Evolutionary conservation across 1,140 invertebrate genomes (phyloP), one percentile per base, ranked within the genome.

Genomic region (Drosophila kanapiae): DNA sequence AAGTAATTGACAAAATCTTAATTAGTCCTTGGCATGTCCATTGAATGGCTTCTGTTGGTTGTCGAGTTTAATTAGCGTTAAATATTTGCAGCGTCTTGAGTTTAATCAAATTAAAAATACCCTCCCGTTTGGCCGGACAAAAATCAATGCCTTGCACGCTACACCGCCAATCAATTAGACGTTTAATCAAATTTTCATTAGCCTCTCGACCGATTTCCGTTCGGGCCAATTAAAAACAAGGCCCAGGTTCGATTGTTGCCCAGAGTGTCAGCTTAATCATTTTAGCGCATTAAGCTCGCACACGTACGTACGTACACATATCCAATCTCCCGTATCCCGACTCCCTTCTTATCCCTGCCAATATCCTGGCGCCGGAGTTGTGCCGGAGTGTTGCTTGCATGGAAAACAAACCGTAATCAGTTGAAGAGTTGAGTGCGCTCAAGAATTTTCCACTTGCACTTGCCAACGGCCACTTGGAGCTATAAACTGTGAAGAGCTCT

Each of bases 1-100:
- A 90, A 90, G 85, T 90, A 90, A 90, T 90, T 90, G 85, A 86
- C 85, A 85, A 90, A 90, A 90, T 85, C 85, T 90, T 90, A 90
- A 90, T 90, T 90, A 90, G 86, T 90, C 78, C 78, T 85, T 91
- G 86, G 86, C 86, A 86, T 91, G 81, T 84, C 82, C 85, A 85
- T 91, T 81, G 70, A 90, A 85, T 79, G 60, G 81, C 85, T 90
- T 85, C 81, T 74, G 85, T 71, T 76, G 75, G 81, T 80, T 91
- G 81, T 91, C 69, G 78, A 79, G 82, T 82, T 90, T 90, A 90
- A 90, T 90, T 90, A 91, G 86, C 78, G 75, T 75, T 54, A 79
- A 79, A 79, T 78, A 79, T 78, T 78, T 64, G 77, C 84, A 63
- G 72, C 69, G 75, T 76, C 71, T 81, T 72, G 70, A 85, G 64